Evolutionary conservation across 2,888 invertebrate species (phyloP).

Genomic region (Drosophila austrosaltans): DNA sequence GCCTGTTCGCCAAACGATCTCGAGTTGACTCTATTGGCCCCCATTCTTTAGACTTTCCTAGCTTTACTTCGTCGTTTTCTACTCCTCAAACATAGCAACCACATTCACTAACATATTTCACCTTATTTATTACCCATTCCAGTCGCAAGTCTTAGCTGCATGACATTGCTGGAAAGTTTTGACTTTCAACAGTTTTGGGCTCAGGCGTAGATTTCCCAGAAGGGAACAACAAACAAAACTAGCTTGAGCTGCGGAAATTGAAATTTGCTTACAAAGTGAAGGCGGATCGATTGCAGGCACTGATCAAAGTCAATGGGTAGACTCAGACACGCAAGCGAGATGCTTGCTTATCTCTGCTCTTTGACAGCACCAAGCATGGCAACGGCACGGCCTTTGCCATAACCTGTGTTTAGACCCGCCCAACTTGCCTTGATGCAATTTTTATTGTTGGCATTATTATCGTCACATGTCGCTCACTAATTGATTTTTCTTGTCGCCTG

Average conservation of each 20-base stretch:
- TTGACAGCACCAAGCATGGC: slow-evolving; percentile 43
- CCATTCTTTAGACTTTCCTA: slow-evolving; percentile 56
- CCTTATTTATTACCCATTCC: slow-evolving; percentile 65
- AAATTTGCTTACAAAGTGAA: slow-evolving; percentile 63
- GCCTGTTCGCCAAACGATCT: slow-evolving; percentile 52
- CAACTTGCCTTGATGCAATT: slow-evolving; percentile 58
- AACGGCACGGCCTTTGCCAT: slow-evolving; percentile 33
- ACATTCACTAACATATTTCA: slow-evolving; percentile 63
- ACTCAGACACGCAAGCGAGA: slow-evolving; percentile 35
- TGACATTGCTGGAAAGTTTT: slow-evolving; percentile 49
- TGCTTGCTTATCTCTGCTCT: slow-evolving; percentile 30
- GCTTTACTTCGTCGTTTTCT: not conserved
- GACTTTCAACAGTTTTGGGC: slow-evolving; percentile 31
- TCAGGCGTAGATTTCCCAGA: not conserved
- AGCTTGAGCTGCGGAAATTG: slow-evolving; percentile 54
- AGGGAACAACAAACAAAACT: slow-evolving; percentile 13
- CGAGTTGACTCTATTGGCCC: slow-evolving; percentile 68
- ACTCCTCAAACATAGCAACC: slow-evolving; percentile 23
- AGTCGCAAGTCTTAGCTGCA: slow-evolving; percentile 36
- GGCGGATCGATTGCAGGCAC: slow-evolving; percentile 69
- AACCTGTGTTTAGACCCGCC: slow-evolving; percentile 36
- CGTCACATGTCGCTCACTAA: slow-evolving; percentile 84
- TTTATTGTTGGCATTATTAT: slow-evolving; percentile 82
- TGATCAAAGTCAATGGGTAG: slow-evolving; percentile 54
- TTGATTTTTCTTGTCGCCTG: slow-evolving; percentile 84